A percentile compares a stretch with the other conserved stretches of the same genome.
Conservation (phyloP, 2,113 vertebrate species). For the Lophochroa leadbeateri region DNA sequence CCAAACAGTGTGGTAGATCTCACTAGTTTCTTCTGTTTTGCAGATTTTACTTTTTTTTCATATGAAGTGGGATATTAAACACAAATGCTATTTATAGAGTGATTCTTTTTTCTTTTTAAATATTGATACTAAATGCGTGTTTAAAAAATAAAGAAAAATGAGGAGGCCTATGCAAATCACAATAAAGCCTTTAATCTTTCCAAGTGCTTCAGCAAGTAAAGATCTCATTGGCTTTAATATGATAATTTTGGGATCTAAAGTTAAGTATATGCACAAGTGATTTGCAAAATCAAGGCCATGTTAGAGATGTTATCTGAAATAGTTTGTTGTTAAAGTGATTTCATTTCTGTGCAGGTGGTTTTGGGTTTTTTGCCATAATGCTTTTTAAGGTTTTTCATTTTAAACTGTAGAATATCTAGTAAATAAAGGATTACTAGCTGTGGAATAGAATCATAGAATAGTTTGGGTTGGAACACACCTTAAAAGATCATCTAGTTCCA, state of each 20-base stretch:
- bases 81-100: not conserved
- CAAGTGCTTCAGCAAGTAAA: not conserved
- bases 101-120: not conserved
- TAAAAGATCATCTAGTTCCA: too few relatives aligned
- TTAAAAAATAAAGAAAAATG: not conserved
- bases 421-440: not conserved
- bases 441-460: not conserved
- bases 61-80: not conserved
- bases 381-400: not conserved
- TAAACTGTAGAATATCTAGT: not conserved
- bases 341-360: not conserved
- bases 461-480: too few relatives aligned
- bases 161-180: not conserved
- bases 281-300: not conserved
- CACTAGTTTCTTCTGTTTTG: not conserved
- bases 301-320: not conserved
- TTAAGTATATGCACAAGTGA: not conserved
- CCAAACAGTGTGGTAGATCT: not conserved
- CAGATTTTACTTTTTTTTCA: not conserved
- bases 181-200: not conserved
- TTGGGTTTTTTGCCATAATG: rapidly evolving
- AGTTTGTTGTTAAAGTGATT: not conserved
- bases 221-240: not conserved
- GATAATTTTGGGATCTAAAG: not conserved
- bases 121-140: not conserved